Evolutionary conservation across 2,113 vertebrate species (phyloP).

Genomic region (Pangasianodon hypophthalmus): DNA sequence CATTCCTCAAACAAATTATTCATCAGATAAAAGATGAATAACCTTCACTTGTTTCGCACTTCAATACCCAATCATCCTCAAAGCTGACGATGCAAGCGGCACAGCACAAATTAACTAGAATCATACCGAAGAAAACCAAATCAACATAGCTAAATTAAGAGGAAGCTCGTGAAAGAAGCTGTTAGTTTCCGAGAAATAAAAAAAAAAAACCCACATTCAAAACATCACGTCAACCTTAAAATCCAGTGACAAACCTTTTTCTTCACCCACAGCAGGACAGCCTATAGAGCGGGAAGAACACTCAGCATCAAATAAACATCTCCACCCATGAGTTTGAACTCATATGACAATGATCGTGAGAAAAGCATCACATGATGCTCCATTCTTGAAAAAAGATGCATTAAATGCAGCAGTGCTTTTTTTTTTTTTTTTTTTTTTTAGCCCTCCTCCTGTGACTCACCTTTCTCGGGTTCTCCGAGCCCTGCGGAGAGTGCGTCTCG

Average conservation of each 20-base stretch:
- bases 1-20: conserved; percentile 13
- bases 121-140: not conserved
- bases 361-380: not conserved
- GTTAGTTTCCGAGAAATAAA: conserved; percentile 30
- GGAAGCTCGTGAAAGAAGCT: conserved; percentile 3
- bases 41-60: not conserved
- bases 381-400: not conserved
- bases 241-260: conserved; percentile 76
- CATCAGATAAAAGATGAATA: not conserved
- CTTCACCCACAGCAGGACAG: conserved; percentile 68
- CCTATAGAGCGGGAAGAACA: conserved; percentile 63
- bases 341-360: not conserved
- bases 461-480: conserved; percentile 74
- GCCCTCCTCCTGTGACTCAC: conserved; percentile 52
- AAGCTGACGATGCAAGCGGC: not conserved
- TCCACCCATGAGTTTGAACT: not conserved
- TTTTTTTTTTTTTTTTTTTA: not conserved
- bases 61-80: not conserved
- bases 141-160: not conserved
- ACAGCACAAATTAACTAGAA: not conserved
- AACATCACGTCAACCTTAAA: conserved; percentile 27
- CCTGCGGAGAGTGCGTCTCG: conserved; percentile 68
- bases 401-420: not conserved
- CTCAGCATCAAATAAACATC: conserved; percentile 57
- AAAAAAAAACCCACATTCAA: not conserved